phyloP scores from a whole-genome alignment of 92 coral and sea anemone genomes.

The Phenganax stokvisi region DNA sequence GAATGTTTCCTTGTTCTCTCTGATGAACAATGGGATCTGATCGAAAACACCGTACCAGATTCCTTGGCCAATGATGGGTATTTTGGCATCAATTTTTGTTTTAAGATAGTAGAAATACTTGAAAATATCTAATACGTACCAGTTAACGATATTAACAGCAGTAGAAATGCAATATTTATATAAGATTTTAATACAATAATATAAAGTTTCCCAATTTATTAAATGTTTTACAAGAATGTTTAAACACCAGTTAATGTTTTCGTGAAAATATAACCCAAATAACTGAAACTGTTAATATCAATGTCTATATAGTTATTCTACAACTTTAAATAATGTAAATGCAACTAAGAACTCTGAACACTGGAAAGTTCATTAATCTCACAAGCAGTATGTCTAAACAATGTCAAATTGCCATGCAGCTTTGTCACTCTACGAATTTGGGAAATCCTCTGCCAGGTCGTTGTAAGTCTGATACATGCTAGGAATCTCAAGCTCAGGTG shows the following conservation, averaged over 20 bases:
- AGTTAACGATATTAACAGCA: no score
- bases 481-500: conserved; percentile 3
- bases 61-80: not conserved
- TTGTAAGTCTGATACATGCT: not conserved
- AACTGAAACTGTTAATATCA: not conserved
- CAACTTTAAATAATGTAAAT: no score
- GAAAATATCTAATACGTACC: not conserved
- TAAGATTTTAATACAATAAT: not conserved
- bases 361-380: no score
- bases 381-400: not conserved
- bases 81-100: not conserved
- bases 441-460: not conserved
- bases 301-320: no score
- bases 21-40: not conserved
- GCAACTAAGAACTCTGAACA: no score
- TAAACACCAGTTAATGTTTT: not conserved
- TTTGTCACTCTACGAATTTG: not conserved
- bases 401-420: not conserved
- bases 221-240: not conserved
- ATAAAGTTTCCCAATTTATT: not conserved
- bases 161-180: no score
- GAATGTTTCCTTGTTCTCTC: not conserved
- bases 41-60: not conserved
- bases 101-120: not conserved
- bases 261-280: not conserved